Conservation (phyloP, 2,888 invertebrate species). For the Orthosia gothica region DNA sequence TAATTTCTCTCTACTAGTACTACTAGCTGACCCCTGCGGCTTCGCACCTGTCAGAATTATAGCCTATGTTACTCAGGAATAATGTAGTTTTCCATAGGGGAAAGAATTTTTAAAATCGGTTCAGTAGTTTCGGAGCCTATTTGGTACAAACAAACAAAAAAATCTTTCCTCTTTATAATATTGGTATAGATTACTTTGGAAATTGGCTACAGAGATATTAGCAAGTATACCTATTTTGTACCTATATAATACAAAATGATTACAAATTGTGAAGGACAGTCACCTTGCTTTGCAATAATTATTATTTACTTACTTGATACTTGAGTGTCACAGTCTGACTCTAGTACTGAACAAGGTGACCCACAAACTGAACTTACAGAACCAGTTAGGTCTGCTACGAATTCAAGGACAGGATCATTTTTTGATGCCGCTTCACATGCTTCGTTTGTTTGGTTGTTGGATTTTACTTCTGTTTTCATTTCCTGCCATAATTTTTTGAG, state of each 20-base stretch:
- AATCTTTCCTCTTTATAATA: no score
- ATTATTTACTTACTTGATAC: conserved; percentile 19
- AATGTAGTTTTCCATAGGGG: no score
- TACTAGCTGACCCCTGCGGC: no score
- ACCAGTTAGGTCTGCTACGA: conserved; percentile 23
- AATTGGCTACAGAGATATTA: background rate
- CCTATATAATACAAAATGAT: background rate
- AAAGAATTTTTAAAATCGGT: no score
- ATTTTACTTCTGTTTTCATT: conserved; percentile 32
- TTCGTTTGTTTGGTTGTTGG: conserved; percentile 10
- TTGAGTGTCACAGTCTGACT: conserved; percentile 24
- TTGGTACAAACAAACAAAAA: no score
- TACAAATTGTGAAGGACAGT: background rate
- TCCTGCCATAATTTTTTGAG: conserved; percentile 39
- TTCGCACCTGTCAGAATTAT: no score
- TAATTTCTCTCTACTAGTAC: no score
- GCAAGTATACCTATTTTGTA: background rate
- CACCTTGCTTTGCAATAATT: background rate
- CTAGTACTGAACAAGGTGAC: conserved; percentile 24
- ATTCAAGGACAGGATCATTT: conserved; percentile 26
- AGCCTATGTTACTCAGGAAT: no score
- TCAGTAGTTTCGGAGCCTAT: no score
- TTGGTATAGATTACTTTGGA: background rate
- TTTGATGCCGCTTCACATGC: background rate
- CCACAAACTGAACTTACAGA: background rate